These are phyloP conservation scores for Zelleria hepariella DNA, from an alignment of 2,888 invertebrate species.

Conservation along the genomic window DNA sequence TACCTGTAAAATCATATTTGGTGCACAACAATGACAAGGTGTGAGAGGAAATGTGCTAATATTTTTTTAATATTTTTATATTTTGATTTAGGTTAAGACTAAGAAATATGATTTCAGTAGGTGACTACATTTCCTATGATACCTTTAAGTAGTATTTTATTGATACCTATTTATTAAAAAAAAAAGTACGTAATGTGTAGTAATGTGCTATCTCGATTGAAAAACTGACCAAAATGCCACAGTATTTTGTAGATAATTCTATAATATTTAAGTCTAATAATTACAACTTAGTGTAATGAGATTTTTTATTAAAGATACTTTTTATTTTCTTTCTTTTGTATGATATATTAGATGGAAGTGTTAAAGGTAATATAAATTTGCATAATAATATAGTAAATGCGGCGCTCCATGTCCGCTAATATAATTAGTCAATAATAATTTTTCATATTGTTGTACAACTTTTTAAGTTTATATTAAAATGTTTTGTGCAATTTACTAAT, in stretches of 20 bases:
- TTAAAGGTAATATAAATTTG: slow-evolving; percentile 77
- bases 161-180: slow-evolving; percentile 53
- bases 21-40: slow-evolving; percentile 60
- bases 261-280: slow-evolving; percentile 61
- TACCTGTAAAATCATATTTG: slow-evolving; percentile 18
- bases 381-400: slow-evolving; percentile 75
- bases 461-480: slow-evolving; percentile 91
- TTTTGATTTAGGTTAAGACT: slow-evolving; percentile 71
- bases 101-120: slow-evolving; percentile 30
- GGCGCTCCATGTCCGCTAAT: slow-evolving; percentile 79
- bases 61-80: slow-evolving; percentile 72
- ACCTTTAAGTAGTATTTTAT: slow-evolving; percentile 59
- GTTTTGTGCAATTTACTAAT: slow-evolving; percentile 80
- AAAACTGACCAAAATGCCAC: slow-evolving; percentile 63
- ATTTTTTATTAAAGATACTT: slow-evolving; percentile 70
- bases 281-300: slow-evolving; percentile 66
- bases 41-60: slow-evolving; percentile 60
- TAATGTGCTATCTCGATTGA: slow-evolving; percentile 52
- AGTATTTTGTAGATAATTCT: slow-evolving; percentile 73
- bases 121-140: slow-evolving; percentile 40
- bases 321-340: slow-evolving; percentile 71
- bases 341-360: slow-evolving; percentile 72
- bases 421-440: slow-evolving; percentile 84
- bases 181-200: slow-evolving; percentile 46
- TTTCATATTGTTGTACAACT: slow-evolving; percentile 89